phyloP scores from a whole-genome alignment of 2,888 invertebrate genomes.

The Chydorus sphaericus region DNA sequence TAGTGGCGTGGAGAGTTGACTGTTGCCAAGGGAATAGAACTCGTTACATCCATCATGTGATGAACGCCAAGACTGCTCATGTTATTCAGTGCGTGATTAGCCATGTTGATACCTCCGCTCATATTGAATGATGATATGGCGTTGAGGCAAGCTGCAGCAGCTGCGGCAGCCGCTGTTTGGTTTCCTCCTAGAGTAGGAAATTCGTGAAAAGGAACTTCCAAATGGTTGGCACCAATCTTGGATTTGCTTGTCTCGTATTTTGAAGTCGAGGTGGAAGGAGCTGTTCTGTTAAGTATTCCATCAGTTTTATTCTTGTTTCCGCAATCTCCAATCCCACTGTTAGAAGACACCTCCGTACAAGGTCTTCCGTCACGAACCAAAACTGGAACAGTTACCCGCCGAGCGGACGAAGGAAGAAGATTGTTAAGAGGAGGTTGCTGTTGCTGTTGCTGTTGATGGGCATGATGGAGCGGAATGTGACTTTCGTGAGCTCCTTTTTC shows the following conservation, averaged over 20 bases:
- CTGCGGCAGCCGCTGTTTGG: slow-evolving; percentile 11
- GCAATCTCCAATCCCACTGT: neutral
- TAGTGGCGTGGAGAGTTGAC: too few relatives aligned
- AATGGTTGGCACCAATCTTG: too few relatives aligned
- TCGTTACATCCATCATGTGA: too few relatives aligned
- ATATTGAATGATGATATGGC: slow-evolving; percentile 8
- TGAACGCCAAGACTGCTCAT: neutral
- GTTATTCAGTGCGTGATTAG: neutral
- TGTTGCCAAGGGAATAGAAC: too few relatives aligned
- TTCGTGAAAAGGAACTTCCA: neutral
- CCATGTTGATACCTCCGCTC: neutral
- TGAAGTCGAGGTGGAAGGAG: neutral
- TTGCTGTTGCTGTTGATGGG: slow-evolving; percentile 37
- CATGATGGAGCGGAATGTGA: too few relatives aligned
- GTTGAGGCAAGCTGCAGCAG: slow-evolving; percentile 14
- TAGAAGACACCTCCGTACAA: slow-evolving; percentile 33
- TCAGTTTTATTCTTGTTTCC: neutral
- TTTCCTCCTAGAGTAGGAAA: neutral
- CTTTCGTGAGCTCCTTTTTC: slow-evolving; percentile 73
- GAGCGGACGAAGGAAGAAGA: too few relatives aligned
- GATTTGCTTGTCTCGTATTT: too few relatives aligned
- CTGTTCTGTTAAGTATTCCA: neutral
- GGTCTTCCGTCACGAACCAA: slow-evolving; percentile 88
- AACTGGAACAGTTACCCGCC: slow-evolving; percentile 86
- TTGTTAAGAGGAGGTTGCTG: slow-evolving; percentile 18